These are phyloP conservation scores for Agrilus planipennis DNA, from an alignment of 1,140 invertebrate genomes.

Conservation along the genomic window DNA sequence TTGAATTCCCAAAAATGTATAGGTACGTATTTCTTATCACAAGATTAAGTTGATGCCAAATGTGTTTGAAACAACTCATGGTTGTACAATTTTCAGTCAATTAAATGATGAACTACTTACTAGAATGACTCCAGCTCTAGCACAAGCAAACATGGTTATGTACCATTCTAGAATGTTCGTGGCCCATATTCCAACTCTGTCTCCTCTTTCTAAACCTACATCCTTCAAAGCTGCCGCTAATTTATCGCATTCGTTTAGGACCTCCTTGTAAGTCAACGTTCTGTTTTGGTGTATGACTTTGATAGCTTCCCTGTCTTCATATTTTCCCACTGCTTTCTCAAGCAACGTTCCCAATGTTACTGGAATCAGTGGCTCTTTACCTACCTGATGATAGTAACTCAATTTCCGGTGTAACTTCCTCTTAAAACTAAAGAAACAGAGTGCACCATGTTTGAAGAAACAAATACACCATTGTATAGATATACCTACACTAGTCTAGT, in stretches of 20 bases:
- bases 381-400: constrained; percentile 42
- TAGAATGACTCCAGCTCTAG: constrained; percentile 68
- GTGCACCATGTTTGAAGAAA: too few species aligned
- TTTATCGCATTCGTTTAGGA: constrained; percentile 55
- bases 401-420: constrained; percentile 1
- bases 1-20: too few species aligned
- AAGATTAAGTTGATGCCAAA: too few species aligned
- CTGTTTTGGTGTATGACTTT: constrained; percentile 48
- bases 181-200: constrained; percentile 78
- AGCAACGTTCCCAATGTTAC: constrained; percentile 52
- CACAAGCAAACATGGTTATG: constrained; percentile 61
- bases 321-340: constrained; percentile 40
- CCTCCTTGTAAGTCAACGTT: constrained; percentile 47
- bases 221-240: constrained; percentile 68
- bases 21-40: too few species aligned
- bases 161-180: constrained; percentile 81
- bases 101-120: too few species aligned
- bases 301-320: constrained; percentile 45
- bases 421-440: constrained; percentile 1
- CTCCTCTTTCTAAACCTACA: constrained; percentile 66
- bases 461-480: too few species aligned
- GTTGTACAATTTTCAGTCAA: too few species aligned
- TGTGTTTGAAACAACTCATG: too few species aligned
- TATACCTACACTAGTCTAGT: too few species aligned
- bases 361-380: constrained; percentile 42